Percentiles rank a stretch among this genome's conserved stretches.
These are phyloP conservation scores for Zosterops japonicus DNA, from an alignment of 2,113 vertebrate species.

Conservation along the genomic window DNA sequence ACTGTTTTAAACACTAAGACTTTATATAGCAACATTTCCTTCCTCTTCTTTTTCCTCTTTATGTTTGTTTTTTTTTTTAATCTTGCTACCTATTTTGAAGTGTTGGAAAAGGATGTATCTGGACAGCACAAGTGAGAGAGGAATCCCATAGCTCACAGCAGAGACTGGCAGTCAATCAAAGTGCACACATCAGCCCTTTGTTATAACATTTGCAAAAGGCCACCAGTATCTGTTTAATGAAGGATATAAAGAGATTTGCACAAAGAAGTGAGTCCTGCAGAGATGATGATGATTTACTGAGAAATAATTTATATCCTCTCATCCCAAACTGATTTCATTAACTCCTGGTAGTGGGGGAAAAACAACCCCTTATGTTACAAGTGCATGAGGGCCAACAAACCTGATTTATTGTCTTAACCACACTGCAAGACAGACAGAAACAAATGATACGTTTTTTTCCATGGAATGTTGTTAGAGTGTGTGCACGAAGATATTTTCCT, in stretches of 20 bases:
- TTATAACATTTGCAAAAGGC: background rate
- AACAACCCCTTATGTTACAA: background rate
- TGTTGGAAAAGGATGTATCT: background rate
- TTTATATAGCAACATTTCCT: background rate
- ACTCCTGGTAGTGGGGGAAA: background rate
- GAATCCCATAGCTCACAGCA: background rate
- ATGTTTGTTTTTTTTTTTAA: background rate
- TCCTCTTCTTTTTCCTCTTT: background rate
- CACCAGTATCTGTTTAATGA: background rate
- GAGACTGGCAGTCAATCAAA: background rate
- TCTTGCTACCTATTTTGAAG: background rate
- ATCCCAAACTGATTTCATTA: background rate
- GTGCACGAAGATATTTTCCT: constrained; percentile 28
- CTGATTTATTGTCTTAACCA: constrained; percentile 40
- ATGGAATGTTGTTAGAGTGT: constrained; percentile 37
- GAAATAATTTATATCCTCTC: background rate
- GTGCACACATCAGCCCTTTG: background rate
- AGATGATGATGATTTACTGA: background rate
- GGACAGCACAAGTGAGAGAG: background rate
- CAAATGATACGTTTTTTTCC: constrained; percentile 47
- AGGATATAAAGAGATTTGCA: background rate
- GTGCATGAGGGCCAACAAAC: background rate
- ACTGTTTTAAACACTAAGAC: background rate
- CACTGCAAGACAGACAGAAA: constrained; percentile 50
- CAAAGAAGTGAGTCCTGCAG: background rate